Conservation (phyloP, 2,113 vertebrate species). For the Amphilophus citrinellus region DNA sequence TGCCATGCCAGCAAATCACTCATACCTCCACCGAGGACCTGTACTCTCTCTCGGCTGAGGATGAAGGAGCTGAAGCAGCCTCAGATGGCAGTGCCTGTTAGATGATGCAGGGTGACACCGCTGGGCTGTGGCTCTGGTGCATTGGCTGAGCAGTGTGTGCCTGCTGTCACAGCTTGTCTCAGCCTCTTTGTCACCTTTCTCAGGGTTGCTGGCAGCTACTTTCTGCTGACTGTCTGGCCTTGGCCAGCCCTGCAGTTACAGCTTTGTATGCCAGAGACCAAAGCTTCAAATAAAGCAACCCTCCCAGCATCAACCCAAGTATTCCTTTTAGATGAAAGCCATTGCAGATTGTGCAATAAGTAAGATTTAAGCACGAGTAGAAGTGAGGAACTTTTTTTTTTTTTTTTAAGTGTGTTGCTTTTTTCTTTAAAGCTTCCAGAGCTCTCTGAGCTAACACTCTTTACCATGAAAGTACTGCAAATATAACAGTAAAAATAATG, state of each 20-base stretch:
- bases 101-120: slow-evolving; percentile 60
- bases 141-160: slow-evolving; percentile 43
- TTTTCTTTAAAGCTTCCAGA: not conserved
- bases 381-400: not conserved
- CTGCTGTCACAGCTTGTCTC: slow-evolving; percentile 66
- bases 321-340: not conserved
- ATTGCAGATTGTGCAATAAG: not conserved
- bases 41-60: not conserved
- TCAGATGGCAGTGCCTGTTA: slow-evolving; percentile 31
- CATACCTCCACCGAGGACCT: slow-evolving; percentile 18
- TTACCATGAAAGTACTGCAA: not conserved
- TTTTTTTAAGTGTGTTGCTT: too few species aligned
- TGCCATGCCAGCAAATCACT: slow-evolving; percentile 37
- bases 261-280: slow-evolving; percentile 28
- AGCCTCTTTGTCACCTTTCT: slow-evolving; percentile 64
- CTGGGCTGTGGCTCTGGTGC: slow-evolving; percentile 35
- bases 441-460: not conserved
- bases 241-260: slow-evolving; percentile 17
- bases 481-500: not conserved
- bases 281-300: not conserved
- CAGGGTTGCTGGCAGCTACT: slow-evolving; percentile 56
- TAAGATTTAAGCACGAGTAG: not conserved
- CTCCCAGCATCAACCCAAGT: not conserved
- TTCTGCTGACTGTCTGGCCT: slow-evolving; percentile 62
- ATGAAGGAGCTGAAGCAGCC: slow-evolving; percentile 31